Base-by-base conservation (phyloP, 1,140 invertebrate genomes). In the Bombus vancouverensis region DNA sequence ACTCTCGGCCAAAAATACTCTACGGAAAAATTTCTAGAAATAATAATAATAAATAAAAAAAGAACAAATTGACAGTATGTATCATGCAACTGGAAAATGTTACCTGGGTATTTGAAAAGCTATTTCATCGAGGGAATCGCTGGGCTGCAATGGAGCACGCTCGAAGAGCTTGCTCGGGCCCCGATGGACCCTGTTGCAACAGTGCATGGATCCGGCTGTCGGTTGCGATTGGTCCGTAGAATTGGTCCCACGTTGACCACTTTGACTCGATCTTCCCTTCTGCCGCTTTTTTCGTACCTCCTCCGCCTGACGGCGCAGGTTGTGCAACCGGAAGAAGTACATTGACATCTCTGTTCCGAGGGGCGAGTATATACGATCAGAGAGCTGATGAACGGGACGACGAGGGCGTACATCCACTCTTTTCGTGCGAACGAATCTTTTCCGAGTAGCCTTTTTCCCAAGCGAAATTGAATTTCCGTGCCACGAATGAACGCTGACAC, bases 311-410 rank as follows among this genome's bases (percentile, higher is more conserved):
- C 98, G 96, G 93, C 97, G 97, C 92, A 98, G 96, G 95, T 98
- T 98, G 96, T 98, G 98, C 93, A 98, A 96, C 81, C 98, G 98
- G 95, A 98, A 98, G 97, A 98, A 98, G 96, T 98, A 99, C 96
- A 98, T 97, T 96, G 98, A 98, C 98, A 98, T 98, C 79, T 96
- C 96, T 96, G 92, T 92, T 92, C 84, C 85, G 39, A 66, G 42
- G 62, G 81, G 74, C 72, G 72, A 90, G 82, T 81, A 88, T 59
- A 81, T 65, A 68, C 74, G 74, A 71, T 90, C 89, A 90, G 66
- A 84, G 15, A 5, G 39, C 57, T 80, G 81, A 71, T 62, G 53
- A 62, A 47, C 12, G n/a, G 66, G 32, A 22, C 18, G 37, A 1
- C 25, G 34, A 22, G 25, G n/a, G 12, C 37, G 37, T 73, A 57